phyloP scores from a whole-genome alignment of 2,888 invertebrate genomes.

The Gryllus longicercus region DNA sequence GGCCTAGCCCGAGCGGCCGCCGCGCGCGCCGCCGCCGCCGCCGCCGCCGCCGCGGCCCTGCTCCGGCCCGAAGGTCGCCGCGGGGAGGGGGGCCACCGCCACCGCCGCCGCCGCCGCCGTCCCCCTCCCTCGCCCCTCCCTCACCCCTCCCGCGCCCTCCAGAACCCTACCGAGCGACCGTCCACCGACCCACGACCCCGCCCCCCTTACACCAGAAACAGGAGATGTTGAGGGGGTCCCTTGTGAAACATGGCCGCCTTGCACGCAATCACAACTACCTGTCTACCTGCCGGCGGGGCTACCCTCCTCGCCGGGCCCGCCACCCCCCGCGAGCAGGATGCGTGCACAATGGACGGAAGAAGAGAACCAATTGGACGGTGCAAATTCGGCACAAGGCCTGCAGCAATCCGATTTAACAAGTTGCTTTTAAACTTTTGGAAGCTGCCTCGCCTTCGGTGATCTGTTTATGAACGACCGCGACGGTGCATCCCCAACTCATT shows the following conservation, averaged over 20 bases:
- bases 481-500: background rate
- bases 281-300: background rate
- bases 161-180: constrained; percentile 17
- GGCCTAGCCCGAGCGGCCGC: background rate
- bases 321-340: background rate
- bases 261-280: constrained; percentile 17
- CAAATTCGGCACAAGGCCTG: constrained; percentile 6
- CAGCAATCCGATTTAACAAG: constrained; percentile 11
- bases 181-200: background rate
- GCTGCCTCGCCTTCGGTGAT: background rate
- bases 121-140: background rate
- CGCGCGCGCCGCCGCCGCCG: background rate
- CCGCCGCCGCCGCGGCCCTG: background rate
- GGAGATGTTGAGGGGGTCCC: constrained; percentile 17
- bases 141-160: background rate
- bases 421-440: background rate
- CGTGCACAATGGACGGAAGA: constrained; percentile 17
- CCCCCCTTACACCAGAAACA: constrained; percentile 17
- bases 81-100: background rate
- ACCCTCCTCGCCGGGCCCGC: background rate
- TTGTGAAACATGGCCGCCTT: background rate
- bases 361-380: background rate
- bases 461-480: background rate
- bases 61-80: background rate
- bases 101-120: background rate